Base-by-base conservation (phyloP, 2,888 invertebrate species). In the Gerris lacustris region DNA sequence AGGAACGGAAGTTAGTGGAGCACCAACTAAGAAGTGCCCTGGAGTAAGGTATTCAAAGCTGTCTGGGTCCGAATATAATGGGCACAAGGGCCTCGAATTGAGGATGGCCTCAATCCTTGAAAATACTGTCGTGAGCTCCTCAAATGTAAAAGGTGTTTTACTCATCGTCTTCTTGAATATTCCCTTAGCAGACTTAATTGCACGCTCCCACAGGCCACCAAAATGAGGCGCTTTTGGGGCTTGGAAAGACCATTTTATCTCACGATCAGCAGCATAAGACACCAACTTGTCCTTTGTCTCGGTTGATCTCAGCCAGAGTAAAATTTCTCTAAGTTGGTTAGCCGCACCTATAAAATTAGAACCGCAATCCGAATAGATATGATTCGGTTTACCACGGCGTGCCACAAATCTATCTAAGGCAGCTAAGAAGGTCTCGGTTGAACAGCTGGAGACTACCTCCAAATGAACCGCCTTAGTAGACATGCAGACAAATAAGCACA, bases 341-440 rank as follows among this genome's bases (percentile, higher is more conserved):
- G 73, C 73, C 0, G 79, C 78, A 5, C 78, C 79, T 2, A 79
- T 75, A 69, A 79, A 80, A 70, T 79, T 80, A 0, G 77, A 77
- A 1, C 77, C 79, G 45, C 78, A 78, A 69, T 80, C 80, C 5
- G 77, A 77, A 67, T 74, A 77, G 0, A 80, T 72, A 5, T 77
- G 71, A 9, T 68, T 18, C 0, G 76, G 76, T n/a, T 74, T 68
- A 2, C 79, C 79, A 67, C 78, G 66, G 17, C 78, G 44, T 1
- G 77, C 71, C 0, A 77, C 71, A 68, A 80, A 80, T 67, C 79
- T 69, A 6, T 76, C 70, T 5, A 79, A 70, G 0, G 78, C 74
- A 0, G 78, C 77, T 5, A 80, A 15, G 71, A 80, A 80, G 0
- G 75, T 75, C 31, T 78, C 76, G 0, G 77, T 76, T 0, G 77